phyloP scores from a whole-genome alignment of 2,113 vertebrate species.

The Myotis brandtii region DNA sequence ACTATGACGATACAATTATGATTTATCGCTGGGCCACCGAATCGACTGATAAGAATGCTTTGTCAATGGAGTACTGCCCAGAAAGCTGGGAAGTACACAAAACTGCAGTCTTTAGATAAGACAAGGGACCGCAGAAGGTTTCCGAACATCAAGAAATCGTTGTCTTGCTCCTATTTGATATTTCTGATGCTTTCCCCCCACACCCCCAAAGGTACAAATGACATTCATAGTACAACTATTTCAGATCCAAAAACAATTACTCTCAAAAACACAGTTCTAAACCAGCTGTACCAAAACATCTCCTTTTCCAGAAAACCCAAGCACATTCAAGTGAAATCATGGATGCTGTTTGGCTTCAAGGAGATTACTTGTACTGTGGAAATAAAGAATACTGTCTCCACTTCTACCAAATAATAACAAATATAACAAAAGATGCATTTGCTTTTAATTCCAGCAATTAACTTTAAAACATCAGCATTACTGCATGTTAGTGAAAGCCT shows the following conservation, averaged over 20 bases:
- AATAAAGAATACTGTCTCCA: background rate
- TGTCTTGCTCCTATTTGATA: background rate
- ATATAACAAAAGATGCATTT: background rate
- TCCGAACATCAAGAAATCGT: background rate
- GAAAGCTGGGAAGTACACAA: background rate
- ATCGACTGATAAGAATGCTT: background rate
- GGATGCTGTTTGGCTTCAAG: background rate
- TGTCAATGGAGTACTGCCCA: background rate
- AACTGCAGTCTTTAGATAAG: background rate
- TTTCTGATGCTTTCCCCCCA: background rate
- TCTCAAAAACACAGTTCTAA: conserved; percentile 30
- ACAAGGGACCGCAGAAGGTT: background rate
- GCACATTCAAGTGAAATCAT: background rate
- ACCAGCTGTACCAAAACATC: background rate
- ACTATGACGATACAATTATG: background rate
- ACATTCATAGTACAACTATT: background rate
- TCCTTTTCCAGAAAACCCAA: background rate
- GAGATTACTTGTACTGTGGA: background rate
- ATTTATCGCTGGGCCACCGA: background rate
- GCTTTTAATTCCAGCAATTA: conserved; percentile 1
- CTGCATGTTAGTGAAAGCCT: background rate
- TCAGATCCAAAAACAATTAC: conserved; percentile 18
- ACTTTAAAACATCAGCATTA: conserved; percentile 41
- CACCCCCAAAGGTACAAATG: background rate
- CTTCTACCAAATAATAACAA: background rate